Percentiles rank a stretch among this genome's conserved stretches.
phyloP scores from a whole-genome alignment of 2,797 vertebrate genomes.

The Enteromius mattozi region DNA sequence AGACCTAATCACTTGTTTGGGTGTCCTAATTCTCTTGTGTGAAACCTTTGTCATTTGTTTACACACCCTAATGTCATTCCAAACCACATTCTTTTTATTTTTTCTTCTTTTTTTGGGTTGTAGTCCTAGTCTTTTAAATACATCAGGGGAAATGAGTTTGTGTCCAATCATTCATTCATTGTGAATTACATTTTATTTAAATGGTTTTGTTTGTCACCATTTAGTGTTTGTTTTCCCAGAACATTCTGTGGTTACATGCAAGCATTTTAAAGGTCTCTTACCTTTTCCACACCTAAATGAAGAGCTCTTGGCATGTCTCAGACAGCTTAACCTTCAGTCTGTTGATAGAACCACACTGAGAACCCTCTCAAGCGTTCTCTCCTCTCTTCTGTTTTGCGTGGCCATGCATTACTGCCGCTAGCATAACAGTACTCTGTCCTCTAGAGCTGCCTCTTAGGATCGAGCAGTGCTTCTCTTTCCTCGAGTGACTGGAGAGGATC shows the following conservation, averaged over 20 bases:
- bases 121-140: not conserved
- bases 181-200: not conserved
- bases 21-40: not conserved
- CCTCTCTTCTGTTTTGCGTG: slow-evolving; percentile 36
- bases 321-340: slow-evolving; percentile 49
- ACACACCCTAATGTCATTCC: not conserved
- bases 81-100: not conserved
- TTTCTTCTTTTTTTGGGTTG: not conserved
- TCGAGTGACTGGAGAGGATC: slow-evolving; percentile 25
- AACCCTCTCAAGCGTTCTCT: slow-evolving; percentile 38
- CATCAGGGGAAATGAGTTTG: not conserved
- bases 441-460: slow-evolving; percentile 24
- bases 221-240: not conserved
- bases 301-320: slow-evolving; percentile 39
- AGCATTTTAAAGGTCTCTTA: slow-evolving; percentile 27
- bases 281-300: slow-evolving; percentile 48
- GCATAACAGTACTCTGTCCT: slow-evolving; percentile 29
- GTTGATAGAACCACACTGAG: slow-evolving; percentile 38
- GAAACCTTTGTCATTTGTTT: not conserved
- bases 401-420: slow-evolving; percentile 17
- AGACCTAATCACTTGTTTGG: not conserved
- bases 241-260: slow-evolving; percentile 10
- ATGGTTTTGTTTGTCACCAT: not conserved
- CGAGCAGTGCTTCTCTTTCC: slow-evolving; percentile 17
- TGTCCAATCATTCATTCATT: not conserved